Conservation (phyloP, 2,888 invertebrate genomes). For the Notodonta dromedarius region DNA sequence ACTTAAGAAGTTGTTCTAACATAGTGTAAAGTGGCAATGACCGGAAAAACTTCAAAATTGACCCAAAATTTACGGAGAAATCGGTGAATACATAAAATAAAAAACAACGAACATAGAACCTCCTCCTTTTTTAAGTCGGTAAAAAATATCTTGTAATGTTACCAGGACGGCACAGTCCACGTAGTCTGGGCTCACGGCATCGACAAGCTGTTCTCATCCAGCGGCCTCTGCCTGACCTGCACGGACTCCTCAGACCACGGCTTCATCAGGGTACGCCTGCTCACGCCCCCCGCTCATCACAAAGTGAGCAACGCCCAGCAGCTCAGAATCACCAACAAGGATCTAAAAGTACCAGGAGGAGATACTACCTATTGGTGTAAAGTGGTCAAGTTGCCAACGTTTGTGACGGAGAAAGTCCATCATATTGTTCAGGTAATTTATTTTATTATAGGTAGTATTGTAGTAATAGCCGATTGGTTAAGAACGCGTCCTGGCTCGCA, state of each 20-base stretch:
- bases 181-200: constrained; percentile 92
- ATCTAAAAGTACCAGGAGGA: constrained; percentile 89
- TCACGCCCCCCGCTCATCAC: constrained; percentile 68
- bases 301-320: constrained; percentile 74
- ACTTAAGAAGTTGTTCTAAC: too few relatives aligned
- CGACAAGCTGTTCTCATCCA: constrained; percentile 88
- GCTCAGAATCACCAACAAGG: constrained; percentile 85
- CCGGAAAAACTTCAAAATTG: too few relatives aligned
- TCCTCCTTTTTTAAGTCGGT: too few relatives aligned
- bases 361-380: constrained; percentile 99
- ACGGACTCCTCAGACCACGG: constrained; percentile 84
- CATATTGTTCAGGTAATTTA: constrained; percentile 88
- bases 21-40: too few relatives aligned
- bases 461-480: too few relatives aligned
- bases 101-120: too few relatives aligned
- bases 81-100: too few relatives aligned
- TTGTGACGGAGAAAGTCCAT: constrained; percentile 86
- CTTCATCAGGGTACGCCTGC: constrained; percentile 90
- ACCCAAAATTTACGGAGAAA: too few relatives aligned
- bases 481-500: too few relatives aligned
- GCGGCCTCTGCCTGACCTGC: constrained; percentile 86
- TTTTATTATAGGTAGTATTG: too few relatives aligned
- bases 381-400: constrained; percentile 90
- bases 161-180: constrained; percentile 94
- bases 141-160: constrained; percentile 11